A percentile compares a stretch with the other conserved stretches of the same genome.
phyloP scores from a whole-genome alignment of 1,140 invertebrate genomes.

The Drosophila dunni region DNA sequence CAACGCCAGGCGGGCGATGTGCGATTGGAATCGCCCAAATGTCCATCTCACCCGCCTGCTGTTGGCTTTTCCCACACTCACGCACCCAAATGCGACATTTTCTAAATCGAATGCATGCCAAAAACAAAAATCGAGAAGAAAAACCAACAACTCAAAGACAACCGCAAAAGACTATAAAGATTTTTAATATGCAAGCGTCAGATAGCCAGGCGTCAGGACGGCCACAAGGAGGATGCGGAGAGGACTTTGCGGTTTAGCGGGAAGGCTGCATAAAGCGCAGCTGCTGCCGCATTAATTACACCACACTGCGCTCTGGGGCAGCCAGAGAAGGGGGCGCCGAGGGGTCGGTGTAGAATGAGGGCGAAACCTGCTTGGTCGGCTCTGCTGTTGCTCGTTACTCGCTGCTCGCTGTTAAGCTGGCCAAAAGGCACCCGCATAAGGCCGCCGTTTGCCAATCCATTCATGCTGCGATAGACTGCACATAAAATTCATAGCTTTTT shows the following conservation, averaged over 20 bases:
- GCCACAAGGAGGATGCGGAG: conserved; percentile 3
- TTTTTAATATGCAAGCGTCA: conserved; percentile 74
- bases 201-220: conserved; percentile 50
- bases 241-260: background rate
- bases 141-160: conserved; percentile 69
- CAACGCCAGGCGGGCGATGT: conserved; percentile 53
- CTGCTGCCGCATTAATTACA: conserved; percentile 82
- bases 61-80: conserved; percentile 70
- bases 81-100: conserved; percentile 63
- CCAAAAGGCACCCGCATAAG: conserved; percentile 69
- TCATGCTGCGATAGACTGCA: conserved; percentile 56
- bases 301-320: conserved; percentile 46
- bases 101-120: conserved; percentile 71
- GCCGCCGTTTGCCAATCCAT: conserved; percentile 42
- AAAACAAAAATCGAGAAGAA: conserved; percentile 49
- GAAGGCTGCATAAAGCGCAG: conserved; percentile 66
- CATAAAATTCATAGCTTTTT: conserved; percentile 76
- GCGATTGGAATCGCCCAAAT: conserved; percentile 69
- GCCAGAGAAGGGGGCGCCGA: background rate
- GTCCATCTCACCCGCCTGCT: conserved; percentile 61
- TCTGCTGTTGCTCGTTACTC: conserved; percentile 16
- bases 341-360: conserved; percentile 5
- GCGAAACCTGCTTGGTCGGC: conserved; percentile 67
- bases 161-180: conserved; percentile 83
- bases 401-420: conserved; percentile 10